Base-by-base conservation (phyloP, 2,113 vertebrate genomes). In the Cavia aperea region DNA sequence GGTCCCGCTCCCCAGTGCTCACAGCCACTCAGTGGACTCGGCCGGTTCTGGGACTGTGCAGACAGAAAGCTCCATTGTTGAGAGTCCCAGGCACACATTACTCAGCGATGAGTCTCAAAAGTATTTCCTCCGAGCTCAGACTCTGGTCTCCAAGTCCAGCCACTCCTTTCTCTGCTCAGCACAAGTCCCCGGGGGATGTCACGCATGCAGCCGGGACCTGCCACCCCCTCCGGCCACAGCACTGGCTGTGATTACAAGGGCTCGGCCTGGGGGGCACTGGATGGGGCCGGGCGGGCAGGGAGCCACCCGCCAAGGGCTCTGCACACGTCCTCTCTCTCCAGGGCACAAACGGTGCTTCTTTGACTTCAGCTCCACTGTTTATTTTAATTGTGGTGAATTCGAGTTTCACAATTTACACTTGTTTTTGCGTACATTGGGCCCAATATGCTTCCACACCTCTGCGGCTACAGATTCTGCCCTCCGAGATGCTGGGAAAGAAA, bases 181-280 rank as follows among this genome's bases (percentile, higher is more conserved):
- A 82, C 60, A 86, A 85, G 54, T 29, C 49, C 16, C 58, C 43
- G 70, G 54, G 39, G 60, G 49, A 36, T 4, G 8, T 1, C 11
- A 3, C 0, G 9, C 11, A 43, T 1, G 39, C 23, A n/a, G 65
- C n/a, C 75, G 1, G 3, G n/a, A 2, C 43, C 36, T 19, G 13
- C 70, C 78, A 68, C 23, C 18, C 26, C 23, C 66, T 7, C 84
- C 19, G 75, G 65, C 51, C 79, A 66, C 62, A 49, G 66, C 43
- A 73, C 62, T 3, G 2, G 7, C 24, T 9, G 23, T 36, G 70
- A 75, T 36, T 49, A 39, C 21, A 88, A 56, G 2, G 29, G 2
- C 9, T 31, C 58, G 2, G 0, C 0, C 0, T 0, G 12, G 23
- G 21, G 19, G 13, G 4, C 1, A 2, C 33, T 3, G 5, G 5